Conservation (phyloP, 2,888 invertebrate genomes). For the Brachyptera putata region DNA sequence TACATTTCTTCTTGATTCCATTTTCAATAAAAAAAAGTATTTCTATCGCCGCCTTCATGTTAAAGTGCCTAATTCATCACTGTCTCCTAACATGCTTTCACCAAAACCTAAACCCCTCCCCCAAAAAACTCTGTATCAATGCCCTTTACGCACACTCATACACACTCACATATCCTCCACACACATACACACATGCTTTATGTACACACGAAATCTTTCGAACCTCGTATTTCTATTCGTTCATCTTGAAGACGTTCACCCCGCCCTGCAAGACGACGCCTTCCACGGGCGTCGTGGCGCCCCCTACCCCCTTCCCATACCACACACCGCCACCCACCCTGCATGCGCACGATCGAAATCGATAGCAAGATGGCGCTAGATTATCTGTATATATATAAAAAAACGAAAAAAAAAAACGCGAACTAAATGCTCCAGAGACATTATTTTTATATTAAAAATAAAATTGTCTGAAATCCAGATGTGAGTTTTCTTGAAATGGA, state of each 20-base stretch:
- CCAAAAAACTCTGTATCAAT: too few relatives aligned
- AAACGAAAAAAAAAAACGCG: background rate
- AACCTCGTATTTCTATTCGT: background rate
- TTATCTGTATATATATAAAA: too few relatives aligned
- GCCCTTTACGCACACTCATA: background rate
- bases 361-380: slow-evolving; percentile 12
- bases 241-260: background rate
- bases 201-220: background rate
- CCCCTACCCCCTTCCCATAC: background rate
- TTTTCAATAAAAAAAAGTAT: too few relatives aligned
- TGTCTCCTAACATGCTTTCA: too few relatives aligned
- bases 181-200: background rate
- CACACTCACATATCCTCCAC: background rate
- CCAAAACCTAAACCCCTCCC: too few relatives aligned
- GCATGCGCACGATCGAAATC: slow-evolving; percentile 2
- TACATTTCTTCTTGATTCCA: too few relatives aligned
- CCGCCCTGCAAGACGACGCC: background rate
- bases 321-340: background rate
- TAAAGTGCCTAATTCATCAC: too few relatives aligned
- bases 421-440: background rate
- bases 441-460: too few relatives aligned
- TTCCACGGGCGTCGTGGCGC: background rate
- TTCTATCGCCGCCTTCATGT: too few relatives aligned
- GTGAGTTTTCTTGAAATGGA: too few relatives aligned
- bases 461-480: too few relatives aligned